Conservation (phyloP, 2,797 vertebrate species). For the Crypturellus tataupa region DNA sequence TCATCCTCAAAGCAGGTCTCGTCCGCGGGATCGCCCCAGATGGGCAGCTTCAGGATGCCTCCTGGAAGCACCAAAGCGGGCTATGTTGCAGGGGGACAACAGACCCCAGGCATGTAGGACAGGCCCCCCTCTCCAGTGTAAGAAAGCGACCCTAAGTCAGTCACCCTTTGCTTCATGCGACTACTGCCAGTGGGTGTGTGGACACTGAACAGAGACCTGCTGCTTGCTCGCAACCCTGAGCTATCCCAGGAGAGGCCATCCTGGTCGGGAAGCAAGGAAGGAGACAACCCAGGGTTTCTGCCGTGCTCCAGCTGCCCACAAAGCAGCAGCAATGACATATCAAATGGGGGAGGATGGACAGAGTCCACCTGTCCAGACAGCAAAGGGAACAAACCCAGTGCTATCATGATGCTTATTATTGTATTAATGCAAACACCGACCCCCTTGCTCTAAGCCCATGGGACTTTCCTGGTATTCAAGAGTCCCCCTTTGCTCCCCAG, state of each 20-base stretch:
- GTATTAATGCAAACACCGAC: background rate
- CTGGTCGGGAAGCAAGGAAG: background rate
- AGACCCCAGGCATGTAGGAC: background rate
- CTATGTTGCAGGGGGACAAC: background rate
- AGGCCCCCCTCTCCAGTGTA: background rate
- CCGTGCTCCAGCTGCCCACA: background rate
- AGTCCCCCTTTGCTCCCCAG: background rate
- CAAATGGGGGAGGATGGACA: accelerated
- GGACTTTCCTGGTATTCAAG: too few relatives aligned
- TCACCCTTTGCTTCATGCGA: too few relatives aligned
- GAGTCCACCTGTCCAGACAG: accelerated
- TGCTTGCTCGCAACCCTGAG: background rate
- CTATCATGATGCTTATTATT: background rate
- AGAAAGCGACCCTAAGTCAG: background rate
- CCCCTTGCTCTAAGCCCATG: background rate
- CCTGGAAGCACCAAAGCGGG: conserved; percentile 77
- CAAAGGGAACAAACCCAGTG: background rate
- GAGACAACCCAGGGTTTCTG: background rate
- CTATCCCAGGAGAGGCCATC: background rate
- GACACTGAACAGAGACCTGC: background rate
- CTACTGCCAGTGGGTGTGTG: background rate
- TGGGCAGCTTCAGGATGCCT: conserved; percentile 87
- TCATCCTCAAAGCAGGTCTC: conserved; percentile 94
- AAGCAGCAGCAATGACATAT: background rate
- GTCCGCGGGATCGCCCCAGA: conserved; percentile 92